phyloP scores from a whole-genome alignment of 2,888 invertebrate species.

The Bugulina stolonifera region DNA sequence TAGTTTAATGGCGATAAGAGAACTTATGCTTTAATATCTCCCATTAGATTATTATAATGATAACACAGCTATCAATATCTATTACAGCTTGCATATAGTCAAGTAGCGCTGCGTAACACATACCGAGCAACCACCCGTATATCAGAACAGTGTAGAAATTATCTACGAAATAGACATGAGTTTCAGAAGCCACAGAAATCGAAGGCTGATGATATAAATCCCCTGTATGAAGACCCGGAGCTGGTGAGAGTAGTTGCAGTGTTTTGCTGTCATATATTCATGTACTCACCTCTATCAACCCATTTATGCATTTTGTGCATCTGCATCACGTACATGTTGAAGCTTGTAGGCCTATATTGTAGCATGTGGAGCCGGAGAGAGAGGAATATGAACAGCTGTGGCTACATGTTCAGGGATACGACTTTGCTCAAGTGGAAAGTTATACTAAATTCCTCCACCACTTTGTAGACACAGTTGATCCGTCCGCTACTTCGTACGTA shows the following conservation, averaged over 20 bases:
- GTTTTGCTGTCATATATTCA: too few species aligned
- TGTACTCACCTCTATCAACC: too few species aligned
- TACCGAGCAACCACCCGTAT: neutral
- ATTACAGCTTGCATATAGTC: too few species aligned
- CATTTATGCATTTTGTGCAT: too few species aligned
- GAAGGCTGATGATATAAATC: neutral
- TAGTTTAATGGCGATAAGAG: too few species aligned
- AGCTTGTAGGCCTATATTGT: too few species aligned
- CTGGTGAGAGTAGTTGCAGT: neutral
- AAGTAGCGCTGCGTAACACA: too few species aligned
- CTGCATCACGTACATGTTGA: too few species aligned
- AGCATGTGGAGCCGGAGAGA: conserved; percentile 20
- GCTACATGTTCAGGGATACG: conserved; percentile 13
- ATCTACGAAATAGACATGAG: neutral
- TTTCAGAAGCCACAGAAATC: neutral
- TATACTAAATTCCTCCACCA: neutral
- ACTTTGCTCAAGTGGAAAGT: neutral
- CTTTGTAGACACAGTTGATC: neutral
- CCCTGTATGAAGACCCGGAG: conserved; percentile 10
- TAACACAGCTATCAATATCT: too few species aligned
- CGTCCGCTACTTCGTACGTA: neutral
- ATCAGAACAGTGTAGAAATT: neutral
- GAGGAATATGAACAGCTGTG: conserved; percentile 13
- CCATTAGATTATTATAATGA: too few species aligned
- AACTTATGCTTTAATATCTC: too few species aligned